Evolutionary conservation across 2,888 invertebrate genomes (phyloP).

Genomic region (Andrena chrysosceles): DNA sequence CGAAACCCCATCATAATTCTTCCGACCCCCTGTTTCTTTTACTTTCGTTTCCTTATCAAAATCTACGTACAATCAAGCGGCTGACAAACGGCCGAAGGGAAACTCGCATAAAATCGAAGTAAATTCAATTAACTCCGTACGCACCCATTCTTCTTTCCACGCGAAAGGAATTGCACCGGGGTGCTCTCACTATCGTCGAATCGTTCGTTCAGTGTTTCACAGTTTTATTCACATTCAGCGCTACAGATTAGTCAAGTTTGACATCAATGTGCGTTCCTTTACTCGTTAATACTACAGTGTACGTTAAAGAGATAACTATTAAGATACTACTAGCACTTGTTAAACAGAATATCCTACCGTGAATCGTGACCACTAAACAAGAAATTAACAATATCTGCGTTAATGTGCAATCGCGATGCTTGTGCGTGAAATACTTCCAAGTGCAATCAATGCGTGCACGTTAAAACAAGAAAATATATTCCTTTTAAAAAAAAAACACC

Average conservation of each 20-base stretch:
- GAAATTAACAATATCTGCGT: conserved; percentile 19
- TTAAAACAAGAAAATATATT: conserved; percentile 21
- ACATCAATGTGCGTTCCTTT: conserved; percentile 14
- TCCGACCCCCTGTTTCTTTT: conserved; percentile 16
- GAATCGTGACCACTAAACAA: conserved; percentile 11
- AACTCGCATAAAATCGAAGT: conserved; percentile 19
- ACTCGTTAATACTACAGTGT: conserved; percentile 29
- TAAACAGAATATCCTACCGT: conserved; percentile 27
- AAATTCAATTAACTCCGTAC: conserved; percentile 23
- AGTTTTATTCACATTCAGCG: conserved; percentile 43
- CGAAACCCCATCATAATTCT: conserved; percentile 51
- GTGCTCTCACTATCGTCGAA: conserved; percentile 16
- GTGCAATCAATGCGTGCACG: conserved; percentile 23
- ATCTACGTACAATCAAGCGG: conserved; percentile 31
- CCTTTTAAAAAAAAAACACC: background rate
- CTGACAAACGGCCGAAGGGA: conserved; percentile 21
- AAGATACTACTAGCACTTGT: conserved; percentile 29
- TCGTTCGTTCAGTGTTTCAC: conserved; percentile 35
- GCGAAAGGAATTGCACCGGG: background rate
- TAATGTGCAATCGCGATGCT: conserved; percentile 35
- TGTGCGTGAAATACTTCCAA: conserved; percentile 1
- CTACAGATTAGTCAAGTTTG: conserved; percentile 52
- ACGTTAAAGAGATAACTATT: conserved; percentile 20
- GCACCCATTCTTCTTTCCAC: background rate
- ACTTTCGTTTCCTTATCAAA: conserved; percentile 28